Evolutionary conservation across 1,140 invertebrate genomes (phyloP), one percentile per base, ranked within the genome.

Genomic region (Asobara japonica): DNA sequence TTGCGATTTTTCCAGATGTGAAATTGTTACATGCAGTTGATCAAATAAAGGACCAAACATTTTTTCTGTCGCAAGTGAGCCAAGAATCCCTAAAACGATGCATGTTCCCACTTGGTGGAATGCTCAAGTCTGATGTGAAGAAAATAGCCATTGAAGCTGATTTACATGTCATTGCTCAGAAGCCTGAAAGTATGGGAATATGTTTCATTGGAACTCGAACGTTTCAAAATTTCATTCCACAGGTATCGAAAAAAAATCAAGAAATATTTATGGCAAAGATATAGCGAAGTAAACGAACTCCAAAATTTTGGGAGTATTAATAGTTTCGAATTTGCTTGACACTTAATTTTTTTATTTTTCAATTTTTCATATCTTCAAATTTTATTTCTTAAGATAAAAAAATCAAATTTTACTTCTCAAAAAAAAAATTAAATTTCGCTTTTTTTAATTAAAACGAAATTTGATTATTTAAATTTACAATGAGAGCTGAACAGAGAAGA

Each of bases 181-280:
- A 97, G 80, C 94, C 90, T 82, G 97, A 99, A 87, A 98, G 96
- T 81, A 96, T 94, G 83, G 97, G 98, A 16, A 98, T 99, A 77
- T 99, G 97, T 88, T 99, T 99, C 85, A 95, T 99, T 82, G 98
- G 98, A 20, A 92, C 92, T 82, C 88, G 92, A 75, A 89, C 91
- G 77, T 95, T 95, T 84, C 88, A 92, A 81, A 76, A 91, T 71
- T 95, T 95, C 78, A 95, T 95, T 80, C 87, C 90, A 25, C 91
- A 95, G 84, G 93, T 93, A 87, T 67, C 22, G 64, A 22, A 16
- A 41, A 71, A 4, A 72, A 67, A 29, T 48, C 3, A 72, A 69
- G 18, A 30, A 33, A 13, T 60, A 33, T 69, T 65, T 16, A n/a
- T n/a, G n/a, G n/a, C n/a, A n/a, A n/a, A n/a, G n/a, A n/a, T n/a